These are phyloP conservation scores for Falco columbarius DNA, from an alignment of 2,797 vertebrate genomes.

Conservation along the genomic window DNA sequence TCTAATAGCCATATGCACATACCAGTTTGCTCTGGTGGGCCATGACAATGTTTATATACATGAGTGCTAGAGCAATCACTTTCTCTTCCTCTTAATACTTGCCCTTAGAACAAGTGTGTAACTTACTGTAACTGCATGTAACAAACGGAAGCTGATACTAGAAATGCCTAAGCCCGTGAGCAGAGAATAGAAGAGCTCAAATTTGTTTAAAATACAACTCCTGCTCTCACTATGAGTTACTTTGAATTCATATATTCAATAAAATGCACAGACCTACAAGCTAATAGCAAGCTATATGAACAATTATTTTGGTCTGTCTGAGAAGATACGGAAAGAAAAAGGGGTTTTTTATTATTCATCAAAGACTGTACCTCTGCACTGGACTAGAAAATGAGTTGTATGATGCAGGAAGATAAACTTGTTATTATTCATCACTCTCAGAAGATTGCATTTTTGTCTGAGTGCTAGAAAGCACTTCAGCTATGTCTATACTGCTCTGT, in stretches of 20 bases:
- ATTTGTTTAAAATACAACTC: not conserved
- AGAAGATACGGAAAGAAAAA: not conserved
- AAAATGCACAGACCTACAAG: not conserved
- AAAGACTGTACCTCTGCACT: conserved; percentile 22
- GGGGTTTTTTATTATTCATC: not conserved
- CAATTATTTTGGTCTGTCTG: not conserved
- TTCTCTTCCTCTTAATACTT: not conserved
- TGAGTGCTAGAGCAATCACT: not conserved
- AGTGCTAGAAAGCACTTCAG: not conserved
- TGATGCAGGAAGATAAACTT: not conserved
- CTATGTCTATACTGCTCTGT: not conserved
- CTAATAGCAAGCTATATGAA: not conserved
- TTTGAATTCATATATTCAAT: not conserved
- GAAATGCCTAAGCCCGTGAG: not conserved
- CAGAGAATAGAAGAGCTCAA: not conserved
- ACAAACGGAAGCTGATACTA: not conserved
- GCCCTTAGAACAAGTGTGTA: not conserved
- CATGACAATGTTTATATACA: not conserved
- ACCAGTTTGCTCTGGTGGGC: not conserved
- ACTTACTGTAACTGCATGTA: not conserved
- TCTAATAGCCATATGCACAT: not conserved
- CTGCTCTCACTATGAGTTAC: not conserved
- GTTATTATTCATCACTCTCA: not conserved
- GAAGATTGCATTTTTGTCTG: not conserved
- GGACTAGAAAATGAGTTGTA: not conserved